phyloP scores from a whole-genome alignment of 2,113 vertebrate genomes.

The Furnarius figulus region DNA sequence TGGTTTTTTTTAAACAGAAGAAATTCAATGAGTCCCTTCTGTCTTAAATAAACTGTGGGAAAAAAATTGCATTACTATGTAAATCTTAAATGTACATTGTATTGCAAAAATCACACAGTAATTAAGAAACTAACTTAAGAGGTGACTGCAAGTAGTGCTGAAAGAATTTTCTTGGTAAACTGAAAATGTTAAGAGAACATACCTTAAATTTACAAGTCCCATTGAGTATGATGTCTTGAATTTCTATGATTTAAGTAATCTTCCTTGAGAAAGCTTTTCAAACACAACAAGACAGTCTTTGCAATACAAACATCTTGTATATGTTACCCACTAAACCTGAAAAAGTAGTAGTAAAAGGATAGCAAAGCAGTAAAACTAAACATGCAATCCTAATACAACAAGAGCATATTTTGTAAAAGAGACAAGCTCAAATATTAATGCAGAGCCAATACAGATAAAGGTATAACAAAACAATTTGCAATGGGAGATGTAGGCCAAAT shows the following conservation, averaged over 20 bases:
- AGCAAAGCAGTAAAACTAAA: neutral
- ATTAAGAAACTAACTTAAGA: neutral
- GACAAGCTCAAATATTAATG: neutral
- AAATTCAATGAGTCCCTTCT: neutral
- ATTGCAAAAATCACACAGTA: neutral
- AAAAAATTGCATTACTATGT: neutral
- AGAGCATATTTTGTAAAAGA: neutral
- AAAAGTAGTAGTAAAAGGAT: neutral
- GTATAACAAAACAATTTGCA: neutral
- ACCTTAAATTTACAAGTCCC: neutral
- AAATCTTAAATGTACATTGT: neutral
- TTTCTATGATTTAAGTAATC: neutral
- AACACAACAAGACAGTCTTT: neutral
- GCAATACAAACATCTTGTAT: neutral
- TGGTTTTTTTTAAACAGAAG: neutral
- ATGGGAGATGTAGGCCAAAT: neutral
- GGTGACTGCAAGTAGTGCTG: neutral
- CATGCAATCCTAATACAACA: neutral
- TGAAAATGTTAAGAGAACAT: neutral
- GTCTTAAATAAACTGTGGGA: neutral
- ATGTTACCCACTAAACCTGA: neutral
- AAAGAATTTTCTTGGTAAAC: neutral
- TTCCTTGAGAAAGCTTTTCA: neutral
- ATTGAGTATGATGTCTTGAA: neutral
- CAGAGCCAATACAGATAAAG: neutral